Evolutionary conservation across 1,140 invertebrate genomes (phyloP), one percentile per base, ranked within the genome.

Genomic region (Drosophila watanabei): DNA sequence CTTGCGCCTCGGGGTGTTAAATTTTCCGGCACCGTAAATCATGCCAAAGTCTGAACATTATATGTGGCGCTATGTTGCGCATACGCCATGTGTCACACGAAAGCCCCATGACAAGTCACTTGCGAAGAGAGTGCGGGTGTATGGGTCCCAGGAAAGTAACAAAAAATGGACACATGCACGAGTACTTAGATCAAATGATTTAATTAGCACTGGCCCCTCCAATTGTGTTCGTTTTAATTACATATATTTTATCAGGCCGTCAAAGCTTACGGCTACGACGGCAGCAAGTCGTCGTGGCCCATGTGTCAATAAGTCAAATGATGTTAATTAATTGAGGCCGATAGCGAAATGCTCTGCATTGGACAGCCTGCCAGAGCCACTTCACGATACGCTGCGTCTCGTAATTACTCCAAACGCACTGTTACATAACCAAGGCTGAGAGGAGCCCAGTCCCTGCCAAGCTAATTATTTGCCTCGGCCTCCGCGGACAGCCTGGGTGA

Each of bases 231-330:
- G 52, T 76, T 88, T 81, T 88, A 88, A 88, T 88, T 85, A 88
- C 85, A 89, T 81, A 88, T 63, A 88, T 85, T 80, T 89, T 84
- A 89, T 84, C 85, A 88, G 72, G 64, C 71, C 78, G 69, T 61
- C 56, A 48, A 48, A 61, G 73, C 46, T 52, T 62, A 58, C 69
- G 48, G 20, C 28, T 54, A 49, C 33, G 37, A 43, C 37, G 43
- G 57, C 41, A 45, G 45, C 35, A 54, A 51, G 68, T 39, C 41
- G 43, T 61, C 49, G 59, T 61, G 56, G 69, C 69, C 65, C 65
- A 66, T 81, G 65, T 90, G 86, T 90, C 86, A 90, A 90, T 90
- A 90, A 90, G 86, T 90, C 86, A 90, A 90, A 83, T 90, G 86
- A 90, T 86, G 71, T 90, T 90, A 90, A 90, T 90, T 90, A 90